These are phyloP conservation scores for Platerodrilus igneus DNA, from an alignment of 2,888 invertebrate species.

Conservation along the genomic window DNA sequence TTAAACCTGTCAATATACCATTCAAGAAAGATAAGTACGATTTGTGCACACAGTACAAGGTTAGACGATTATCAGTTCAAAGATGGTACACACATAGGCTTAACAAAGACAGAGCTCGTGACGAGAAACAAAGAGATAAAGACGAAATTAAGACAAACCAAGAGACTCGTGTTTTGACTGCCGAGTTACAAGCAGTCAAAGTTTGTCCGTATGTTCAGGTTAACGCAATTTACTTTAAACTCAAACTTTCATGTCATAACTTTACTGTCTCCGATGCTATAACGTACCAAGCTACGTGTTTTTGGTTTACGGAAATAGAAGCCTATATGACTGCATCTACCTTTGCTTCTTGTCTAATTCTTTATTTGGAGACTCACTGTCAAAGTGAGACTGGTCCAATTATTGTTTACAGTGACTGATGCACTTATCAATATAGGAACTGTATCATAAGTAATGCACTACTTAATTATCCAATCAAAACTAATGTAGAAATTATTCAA, in stretches of 20 bases:
- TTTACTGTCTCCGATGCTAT: slow-evolving; percentile 1
- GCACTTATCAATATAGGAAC: slow-evolving; percentile 5
- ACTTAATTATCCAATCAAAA: slow-evolving; percentile 1
- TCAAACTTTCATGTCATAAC: no score
- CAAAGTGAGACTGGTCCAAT: slow-evolving; percentile 3
- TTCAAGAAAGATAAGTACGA: no score
- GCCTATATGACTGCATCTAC: slow-evolving; percentile 5
- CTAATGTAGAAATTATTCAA: slow-evolving; percentile 5
- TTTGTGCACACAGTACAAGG: slow-evolving; percentile 1
- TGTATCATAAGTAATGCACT: slow-evolving; percentile 1
- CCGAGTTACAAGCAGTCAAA: slow-evolving; percentile 1
- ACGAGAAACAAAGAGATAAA: neutral
- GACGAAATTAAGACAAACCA: neutral
- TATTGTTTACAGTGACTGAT: slow-evolving; percentile 4
- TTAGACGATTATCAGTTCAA: slow-evolving; percentile 1
- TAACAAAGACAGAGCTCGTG: slow-evolving; percentile 1
- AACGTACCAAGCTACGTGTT: neutral
- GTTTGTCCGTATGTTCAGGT: slow-evolving; percentile 2
- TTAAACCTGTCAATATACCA: no score
- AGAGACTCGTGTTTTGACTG: neutral
- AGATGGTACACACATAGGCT: neutral
- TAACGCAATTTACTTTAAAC: slow-evolving; percentile 3
- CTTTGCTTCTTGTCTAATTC: slow-evolving; percentile 4
- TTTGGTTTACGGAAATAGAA: slow-evolving; percentile 6
- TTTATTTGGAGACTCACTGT: neutral